These are phyloP conservation scores for Galerucella nymphaeae DNA, from an alignment of 2,888 invertebrate species.

Conservation along the genomic window DNA sequence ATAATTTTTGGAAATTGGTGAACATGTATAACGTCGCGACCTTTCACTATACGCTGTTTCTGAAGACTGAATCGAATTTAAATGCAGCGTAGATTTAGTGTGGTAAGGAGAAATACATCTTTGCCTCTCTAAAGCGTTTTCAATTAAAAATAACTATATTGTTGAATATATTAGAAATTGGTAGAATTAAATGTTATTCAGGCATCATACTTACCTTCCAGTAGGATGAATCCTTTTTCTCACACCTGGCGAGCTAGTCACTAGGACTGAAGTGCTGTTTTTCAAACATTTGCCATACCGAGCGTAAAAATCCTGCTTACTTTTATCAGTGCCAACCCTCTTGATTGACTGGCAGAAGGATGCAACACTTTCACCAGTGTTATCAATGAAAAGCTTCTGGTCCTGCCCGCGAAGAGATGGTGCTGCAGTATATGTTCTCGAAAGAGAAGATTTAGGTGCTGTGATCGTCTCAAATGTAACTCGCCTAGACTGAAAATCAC, in stretches of 20 bases:
- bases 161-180: neutral
- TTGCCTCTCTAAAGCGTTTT: neutral
- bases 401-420: neutral
- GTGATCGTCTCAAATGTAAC: neutral
- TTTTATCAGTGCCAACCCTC: neutral
- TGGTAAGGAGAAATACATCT: neutral
- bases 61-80: neutral
- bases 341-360: neutral
- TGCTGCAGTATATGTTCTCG: neutral
- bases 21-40: constrained; percentile 1
- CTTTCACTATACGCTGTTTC: neutral
- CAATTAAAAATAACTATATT: neutral
- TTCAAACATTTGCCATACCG: neutral
- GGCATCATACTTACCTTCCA: constrained; percentile 46
- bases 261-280: constrained; percentile 49
- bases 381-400: neutral
- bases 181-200: neutral
- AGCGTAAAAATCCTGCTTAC: neutral
- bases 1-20: neutral
- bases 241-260: constrained; percentile 58
- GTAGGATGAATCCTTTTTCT: constrained; percentile 61
- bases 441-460: neutral
- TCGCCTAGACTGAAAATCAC: neutral
- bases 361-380: neutral
- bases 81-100: neutral